Percentiles rank a stretch among this genome's conserved stretches.
Conservation (phyloP, 2,888 invertebrate species). For the Spodoptera exigua region DNA sequence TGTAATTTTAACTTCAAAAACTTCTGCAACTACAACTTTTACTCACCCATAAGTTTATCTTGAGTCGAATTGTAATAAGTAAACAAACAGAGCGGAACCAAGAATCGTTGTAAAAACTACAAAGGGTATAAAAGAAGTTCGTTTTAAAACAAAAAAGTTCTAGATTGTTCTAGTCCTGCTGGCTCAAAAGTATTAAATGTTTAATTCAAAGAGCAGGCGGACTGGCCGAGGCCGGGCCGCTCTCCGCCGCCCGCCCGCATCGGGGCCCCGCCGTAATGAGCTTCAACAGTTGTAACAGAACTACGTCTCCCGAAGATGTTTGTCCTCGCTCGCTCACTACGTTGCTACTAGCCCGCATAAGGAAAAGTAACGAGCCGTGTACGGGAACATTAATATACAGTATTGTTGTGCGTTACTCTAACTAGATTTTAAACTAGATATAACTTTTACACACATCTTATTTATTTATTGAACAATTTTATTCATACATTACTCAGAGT, state of each 20-base stretch:
- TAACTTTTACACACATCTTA: too few species aligned
- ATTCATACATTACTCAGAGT: too few species aligned
- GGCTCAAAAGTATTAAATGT: slow-evolving; percentile 55
- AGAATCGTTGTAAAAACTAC: slow-evolving; percentile 18
- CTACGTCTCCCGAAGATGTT: slow-evolving; percentile 21
- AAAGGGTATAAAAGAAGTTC: slow-evolving; percentile 35
- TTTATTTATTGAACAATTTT: too few species aligned
- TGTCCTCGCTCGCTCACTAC: slow-evolving; percentile 1
- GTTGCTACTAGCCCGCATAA: slow-evolving; percentile 20
- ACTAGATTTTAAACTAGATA: too few species aligned
- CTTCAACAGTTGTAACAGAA: slow-evolving; percentile 1
- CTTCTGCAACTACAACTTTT: too few species aligned
- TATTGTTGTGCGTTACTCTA: not conserved
- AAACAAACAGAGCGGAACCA: slow-evolving; percentile 18
- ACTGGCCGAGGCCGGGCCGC: not conserved
- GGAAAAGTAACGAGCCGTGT: slow-evolving; percentile 31
- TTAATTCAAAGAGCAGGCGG: slow-evolving; percentile 47
- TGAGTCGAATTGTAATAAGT: too few species aligned
- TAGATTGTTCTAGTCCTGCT: slow-evolving; percentile 32
- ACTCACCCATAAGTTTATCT: too few species aligned
- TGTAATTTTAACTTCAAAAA: too few species aligned
- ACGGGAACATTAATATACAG: slow-evolving; percentile 14
- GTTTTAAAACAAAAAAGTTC: slow-evolving; percentile 34
- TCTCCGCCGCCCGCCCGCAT: slow-evolving; percentile 41
- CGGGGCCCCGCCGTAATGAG: slow-evolving; percentile 37